Base-by-base conservation (phyloP, 1,140 invertebrate species). In the Pseudomyrmex gracilis region DNA sequence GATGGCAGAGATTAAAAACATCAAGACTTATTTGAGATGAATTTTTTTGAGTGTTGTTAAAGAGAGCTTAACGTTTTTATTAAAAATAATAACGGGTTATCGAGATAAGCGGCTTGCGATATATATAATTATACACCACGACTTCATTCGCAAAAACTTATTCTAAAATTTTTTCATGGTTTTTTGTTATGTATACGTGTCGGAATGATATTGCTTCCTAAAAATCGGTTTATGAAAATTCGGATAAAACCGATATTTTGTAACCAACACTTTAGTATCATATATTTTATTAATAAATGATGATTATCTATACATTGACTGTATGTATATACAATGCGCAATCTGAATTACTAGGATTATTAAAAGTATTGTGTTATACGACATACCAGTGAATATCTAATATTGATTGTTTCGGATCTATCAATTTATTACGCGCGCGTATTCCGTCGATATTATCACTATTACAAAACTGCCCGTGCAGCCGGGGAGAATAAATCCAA, bases 381-480 rank as follows among this genome's bases (percentile, higher is more conserved):
- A n/a, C n/a, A n/a, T 78, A 17, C 58, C 45, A 47, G 15, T 57
- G 34, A 67, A 15, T n/a, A 45, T 17, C 51, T 43, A 68, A 17
- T 17, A 15, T 68, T 20, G 43, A n/a, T n/a, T n/a, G n/a, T 71
- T 80, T 49, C n/a, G 20, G n/a, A 80, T 60, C 34, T 9, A 57
- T 58, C 20, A 15, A 58, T 71, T 70, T 20, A 60, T 10, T 17
- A 10, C 12, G n/a, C 47, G 17, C 13, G 20, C 12, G 5, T 34
- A 34, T 34, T 34, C 3, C 24, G 43, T 12, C 45, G 43, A 80
- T 78, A 55, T 77, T 64, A 63, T n/a, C 47, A 49, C 45, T n/a
- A 68, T 78, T 78, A 78, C 53, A 78, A 71, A 80, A 80, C 53
- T 78, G 15, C 20, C 15, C 53, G 43, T 47, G 66, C 53, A 70